Base-by-base conservation (phyloP, 2,113 vertebrate species). In the Engystomops pustulosus region DNA sequence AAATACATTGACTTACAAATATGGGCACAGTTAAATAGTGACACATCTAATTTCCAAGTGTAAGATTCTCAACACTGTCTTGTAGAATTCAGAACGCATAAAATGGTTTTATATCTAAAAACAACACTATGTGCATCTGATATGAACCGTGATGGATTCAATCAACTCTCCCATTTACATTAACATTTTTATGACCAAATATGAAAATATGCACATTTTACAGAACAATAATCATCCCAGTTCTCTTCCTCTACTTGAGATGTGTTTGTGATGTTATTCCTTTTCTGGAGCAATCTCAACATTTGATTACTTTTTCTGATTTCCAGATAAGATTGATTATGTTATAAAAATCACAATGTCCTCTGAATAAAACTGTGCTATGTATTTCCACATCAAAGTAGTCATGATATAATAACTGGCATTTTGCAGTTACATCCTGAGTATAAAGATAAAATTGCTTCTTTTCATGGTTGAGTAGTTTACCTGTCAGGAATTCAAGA, bases 151-250 rank as follows among this genome's bases (percentile, higher is more conserved):
- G 80, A 72, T 82, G 51, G 69, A 75, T 83, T 83, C 69, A 83
- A 83, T 83, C 81, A 83, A 62, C 70, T 83, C 70, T n/a, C 58
- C 51, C 81, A 83, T 83, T 83, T 83, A 49, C 70, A 83, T 83
- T 74, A 83, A 83, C 70, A 74, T 83, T 75, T 83, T 83, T 83
- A 83, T 83, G 71, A 75, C 71, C 70, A 65, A 72, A 83, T 83
- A 83, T 76, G 81, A 83, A 76, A 75, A 76, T 83, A 75, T 83
- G 49, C 80, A 72, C 80, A 82, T 82, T 82, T 82, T 82, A 69
- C 68, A 82, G 49, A 70, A 60, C 80, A 74, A 82, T 82, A 82
- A 82, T 58, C 68, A 82, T 82, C 51, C 58, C 80, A 45, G 68
- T 69, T 68, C 60, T 72, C 71, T 60, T 82, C 36, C 47, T 82